Conservation (phyloP, 1,140 invertebrate species). For the Hirudo medicinalis region DNA sequence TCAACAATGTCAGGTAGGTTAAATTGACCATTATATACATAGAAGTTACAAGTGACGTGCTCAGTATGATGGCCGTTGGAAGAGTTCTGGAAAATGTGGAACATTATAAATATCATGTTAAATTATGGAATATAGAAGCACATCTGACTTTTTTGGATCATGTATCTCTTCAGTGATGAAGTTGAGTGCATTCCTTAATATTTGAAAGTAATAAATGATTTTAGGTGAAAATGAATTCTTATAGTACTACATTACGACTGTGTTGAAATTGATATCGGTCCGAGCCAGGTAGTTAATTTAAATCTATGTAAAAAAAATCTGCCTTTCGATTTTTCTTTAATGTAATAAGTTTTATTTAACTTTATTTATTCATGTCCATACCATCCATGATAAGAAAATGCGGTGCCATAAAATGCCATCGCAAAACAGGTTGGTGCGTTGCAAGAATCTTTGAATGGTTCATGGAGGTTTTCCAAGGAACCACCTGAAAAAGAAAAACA, state of each 20-base stretch:
- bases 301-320: too few species aligned
- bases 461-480: background rate
- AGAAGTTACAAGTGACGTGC: conserved; percentile 76
- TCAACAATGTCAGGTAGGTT: conserved; percentile 83
- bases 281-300: too few species aligned
- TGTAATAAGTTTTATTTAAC: too few species aligned
- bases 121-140: background rate
- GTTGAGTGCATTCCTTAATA: background rate
- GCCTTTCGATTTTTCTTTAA: too few species aligned
- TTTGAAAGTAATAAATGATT: background rate
- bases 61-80: conserved; percentile 82
- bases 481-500: background rate
- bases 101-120: background rate
- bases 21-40: conserved; percentile 89
- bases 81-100: conserved; percentile 55
- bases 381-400: background rate
- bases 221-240: too few species aligned
- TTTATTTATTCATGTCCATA: too few species aligned
- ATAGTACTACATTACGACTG: too few species aligned
- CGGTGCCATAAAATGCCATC: background rate
- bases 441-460: background rate
- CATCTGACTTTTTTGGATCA: background rate
- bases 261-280: too few species aligned
- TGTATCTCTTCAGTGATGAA: too few species aligned
- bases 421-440: background rate